phyloP scores from a whole-genome alignment of 1,140 invertebrate genomes.

The Drosophila ficusphila region DNA sequence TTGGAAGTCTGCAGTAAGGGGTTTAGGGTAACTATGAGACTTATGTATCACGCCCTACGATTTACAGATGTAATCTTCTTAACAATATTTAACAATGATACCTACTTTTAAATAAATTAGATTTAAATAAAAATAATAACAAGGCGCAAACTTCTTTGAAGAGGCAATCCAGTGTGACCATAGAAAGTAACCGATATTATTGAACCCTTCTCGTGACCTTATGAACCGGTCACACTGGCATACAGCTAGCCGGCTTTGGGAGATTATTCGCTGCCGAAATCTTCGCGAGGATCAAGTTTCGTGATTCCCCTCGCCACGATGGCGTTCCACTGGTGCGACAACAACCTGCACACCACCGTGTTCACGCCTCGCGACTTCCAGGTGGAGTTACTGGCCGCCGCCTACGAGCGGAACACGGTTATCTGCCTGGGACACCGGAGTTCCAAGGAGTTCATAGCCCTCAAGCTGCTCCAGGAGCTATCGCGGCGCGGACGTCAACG shows the following conservation, averaged over 20 bases:
- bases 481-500: constrained; percentile 85
- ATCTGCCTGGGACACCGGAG: constrained; percentile 92
- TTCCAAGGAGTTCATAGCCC: constrained; percentile 94
- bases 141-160: not conserved
- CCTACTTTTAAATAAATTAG: not conserved
- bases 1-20: not conserved
- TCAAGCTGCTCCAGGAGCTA: constrained; percentile 93
- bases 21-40: not conserved
- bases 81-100: not conserved
- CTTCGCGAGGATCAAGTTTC: not conserved
- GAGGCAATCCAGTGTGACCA: not conserved
- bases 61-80: no score
- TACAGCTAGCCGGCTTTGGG: constrained; percentile 17
- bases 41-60: no score
- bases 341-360: constrained; percentile 84
- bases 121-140: not conserved
- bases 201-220: not conserved
- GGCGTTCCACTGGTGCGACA: constrained; percentile 84
- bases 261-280: not conserved
- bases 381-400: constrained; percentile 92
- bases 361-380: constrained; percentile 91
- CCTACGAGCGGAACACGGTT: constrained; percentile 92
- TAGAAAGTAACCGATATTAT: not conserved
- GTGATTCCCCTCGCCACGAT: constrained; percentile 39
- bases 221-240: constrained; percentile 6